phyloP scores from a whole-genome alignment of 92 coral and sea anemone species.

The Porites divaricata region DNA sequence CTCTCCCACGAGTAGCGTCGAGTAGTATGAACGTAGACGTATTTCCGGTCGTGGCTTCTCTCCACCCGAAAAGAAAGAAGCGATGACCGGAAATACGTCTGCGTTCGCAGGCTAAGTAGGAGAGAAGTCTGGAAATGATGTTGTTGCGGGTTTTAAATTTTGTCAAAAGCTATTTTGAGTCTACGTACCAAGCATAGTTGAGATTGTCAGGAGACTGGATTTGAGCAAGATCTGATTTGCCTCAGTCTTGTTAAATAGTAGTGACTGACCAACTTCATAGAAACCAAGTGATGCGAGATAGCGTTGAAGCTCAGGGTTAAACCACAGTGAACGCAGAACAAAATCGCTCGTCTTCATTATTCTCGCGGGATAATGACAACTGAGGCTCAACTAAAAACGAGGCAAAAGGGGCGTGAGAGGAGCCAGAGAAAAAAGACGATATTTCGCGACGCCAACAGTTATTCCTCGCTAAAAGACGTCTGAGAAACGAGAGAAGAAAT shows the following conservation, averaged over 20 bases:
- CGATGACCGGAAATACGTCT: no score
- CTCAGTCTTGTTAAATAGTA: slow-evolving; percentile 79
- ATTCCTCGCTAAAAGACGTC: no score
- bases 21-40: no score
- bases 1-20: no score
- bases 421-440: background rate
- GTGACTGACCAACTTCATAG: slow-evolving; percentile 83
- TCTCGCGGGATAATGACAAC: slow-evolving; percentile 76
- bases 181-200: slow-evolving; percentile 71
- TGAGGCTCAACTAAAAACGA: slow-evolving; percentile 61
- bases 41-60: no score
- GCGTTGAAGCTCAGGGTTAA: slow-evolving; percentile 60
- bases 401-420: no score
- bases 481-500: no score
- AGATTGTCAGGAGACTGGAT: slow-evolving; percentile 56
- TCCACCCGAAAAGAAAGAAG: no score
- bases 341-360: slow-evolving; percentile 83
- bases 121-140: no score
- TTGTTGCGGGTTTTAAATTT: no score
- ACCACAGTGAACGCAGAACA: slow-evolving; percentile 78
- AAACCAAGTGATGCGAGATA: slow-evolving; percentile 81
- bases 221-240: slow-evolving; percentile 69
- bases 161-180: background rate
- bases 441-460: background rate
- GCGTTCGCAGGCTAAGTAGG: no score